Base-by-base conservation (phyloP, 1,140 invertebrate species). In the Harpegnathos saltator region DNA sequence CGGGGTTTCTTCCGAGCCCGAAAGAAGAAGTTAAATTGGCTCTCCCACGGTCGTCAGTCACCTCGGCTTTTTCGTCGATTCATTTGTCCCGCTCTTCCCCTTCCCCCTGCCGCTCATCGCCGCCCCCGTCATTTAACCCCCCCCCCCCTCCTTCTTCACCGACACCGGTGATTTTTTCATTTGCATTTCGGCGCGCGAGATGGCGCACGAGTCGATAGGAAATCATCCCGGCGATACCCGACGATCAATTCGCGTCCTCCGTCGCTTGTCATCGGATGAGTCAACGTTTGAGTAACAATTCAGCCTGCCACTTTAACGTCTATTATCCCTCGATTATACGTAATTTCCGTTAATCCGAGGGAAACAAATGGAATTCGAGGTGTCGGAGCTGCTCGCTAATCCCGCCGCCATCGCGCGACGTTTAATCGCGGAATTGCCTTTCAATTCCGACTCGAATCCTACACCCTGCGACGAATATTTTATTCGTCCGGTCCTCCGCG, bases 1-100 rank as follows among this genome's bases (percentile, higher is more conserved):
- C 52, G 52, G 17, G 73, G 61, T 75, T 58, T 71, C 48, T 78
- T 85, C 68, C 50, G n/a, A 66, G 58, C 61, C 84, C n/a, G n/a
- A n/a, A n/a, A 82, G 89, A 89, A 89, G 82, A 89, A 89, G 88
- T 88, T 89, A 89, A 89, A 89, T 89, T 89, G 81, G 77, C 87
- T 86, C 83, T 80, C 86, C 86, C 68, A 86, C 84, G 84, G 77
- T 88, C 86, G 84, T 89, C 87, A 88, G 65, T 86, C 74, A 84
- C 66, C n/a, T 61, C 86, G 73, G 54, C 75, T 74, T 63, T 84
- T 83, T 81, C 86, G 61, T 24, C 65, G 56, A 86, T 84, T 81
- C 83, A 58, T 54, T 82, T 62, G 62, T 78, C 78, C 62, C 44
- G 52, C 56, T 54, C 22, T 12, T 59, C 44, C 48, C 62, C 77